phyloP scores from a whole-genome alignment of 2,113 vertebrate species.

The Etia nguti region DNA sequence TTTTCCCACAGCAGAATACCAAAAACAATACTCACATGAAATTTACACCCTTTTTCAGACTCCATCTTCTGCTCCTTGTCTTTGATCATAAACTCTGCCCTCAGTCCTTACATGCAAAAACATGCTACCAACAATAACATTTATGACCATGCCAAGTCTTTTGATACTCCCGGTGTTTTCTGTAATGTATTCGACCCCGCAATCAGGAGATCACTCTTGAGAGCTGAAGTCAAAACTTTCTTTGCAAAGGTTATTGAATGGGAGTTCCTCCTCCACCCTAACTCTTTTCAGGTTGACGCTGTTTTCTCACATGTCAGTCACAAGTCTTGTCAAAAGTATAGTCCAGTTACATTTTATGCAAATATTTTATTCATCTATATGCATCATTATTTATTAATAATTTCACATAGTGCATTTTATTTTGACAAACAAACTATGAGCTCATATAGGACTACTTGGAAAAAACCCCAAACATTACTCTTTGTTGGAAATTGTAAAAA shows the following conservation, averaged over 20 bases:
- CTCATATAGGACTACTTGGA: background rate
- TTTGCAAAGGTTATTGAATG: background rate
- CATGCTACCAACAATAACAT: background rate
- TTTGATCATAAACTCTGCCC: background rate
- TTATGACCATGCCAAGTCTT: constrained; percentile 3
- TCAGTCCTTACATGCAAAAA: constrained; percentile 6
- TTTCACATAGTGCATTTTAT: background rate
- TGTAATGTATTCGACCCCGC: background rate
- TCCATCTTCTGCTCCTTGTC: background rate
- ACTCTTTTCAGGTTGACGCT: background rate
- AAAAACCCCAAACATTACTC: background rate
- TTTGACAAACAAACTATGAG: too few species aligned
- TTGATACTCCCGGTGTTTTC: background rate
- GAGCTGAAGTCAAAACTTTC: background rate
- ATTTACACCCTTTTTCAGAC: background rate
- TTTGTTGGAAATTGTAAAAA: background rate
- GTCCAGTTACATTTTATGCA: background rate
- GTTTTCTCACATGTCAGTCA: background rate
- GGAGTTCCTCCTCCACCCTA: background rate
- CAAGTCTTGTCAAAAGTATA: background rate
- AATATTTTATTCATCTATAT: background rate
- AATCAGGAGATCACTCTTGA: background rate
- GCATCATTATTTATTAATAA: background rate
- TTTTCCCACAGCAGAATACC: background rate
- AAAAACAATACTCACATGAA: background rate